phyloP scores from a whole-genome alignment of 2,888 invertebrate species.

The Meandrusa payeni region DNA sequence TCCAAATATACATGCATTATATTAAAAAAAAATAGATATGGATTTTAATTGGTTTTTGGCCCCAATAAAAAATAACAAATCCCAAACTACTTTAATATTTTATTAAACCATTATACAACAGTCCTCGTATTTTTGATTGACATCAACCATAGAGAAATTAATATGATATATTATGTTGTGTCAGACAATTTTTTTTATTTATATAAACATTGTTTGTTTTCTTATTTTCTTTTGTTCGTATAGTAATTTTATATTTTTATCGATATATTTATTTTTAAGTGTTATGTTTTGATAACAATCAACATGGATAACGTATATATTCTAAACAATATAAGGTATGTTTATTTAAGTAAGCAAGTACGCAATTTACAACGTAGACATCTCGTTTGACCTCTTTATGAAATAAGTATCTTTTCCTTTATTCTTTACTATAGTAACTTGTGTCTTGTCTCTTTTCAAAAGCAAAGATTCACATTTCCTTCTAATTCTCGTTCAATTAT shows the following conservation, averaged over 20 bases:
- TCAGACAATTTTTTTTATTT: background rate
- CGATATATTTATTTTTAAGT: conserved; percentile 8
- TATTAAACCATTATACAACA: too few species aligned
- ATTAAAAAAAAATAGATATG: too few species aligned
- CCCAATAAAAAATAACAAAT: too few species aligned
- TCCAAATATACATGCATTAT: too few species aligned
- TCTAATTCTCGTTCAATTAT: too few species aligned
- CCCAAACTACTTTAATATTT: too few species aligned
- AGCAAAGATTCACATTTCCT: too few species aligned
- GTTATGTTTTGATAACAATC: conserved; percentile 33
- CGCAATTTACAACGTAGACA: conserved; percentile 31
- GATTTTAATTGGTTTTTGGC: too few species aligned
- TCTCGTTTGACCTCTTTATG: conserved; percentile 33
- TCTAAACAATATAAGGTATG: conserved; percentile 65
- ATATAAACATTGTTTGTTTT: conserved; percentile 9
- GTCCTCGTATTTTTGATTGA: background rate
- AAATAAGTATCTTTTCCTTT: too few species aligned
- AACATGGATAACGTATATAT: conserved; percentile 66
- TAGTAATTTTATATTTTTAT: background rate
- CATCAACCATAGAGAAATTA: background rate
- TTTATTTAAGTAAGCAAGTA: conserved; percentile 17
- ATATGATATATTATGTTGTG: too few species aligned
- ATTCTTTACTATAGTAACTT: too few species aligned
- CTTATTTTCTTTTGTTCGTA: conserved; percentile 6
- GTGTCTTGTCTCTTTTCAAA: too few species aligned